Conservation (phyloP, 1,140 invertebrate species). For the Zaprionus davidi region DNA sequence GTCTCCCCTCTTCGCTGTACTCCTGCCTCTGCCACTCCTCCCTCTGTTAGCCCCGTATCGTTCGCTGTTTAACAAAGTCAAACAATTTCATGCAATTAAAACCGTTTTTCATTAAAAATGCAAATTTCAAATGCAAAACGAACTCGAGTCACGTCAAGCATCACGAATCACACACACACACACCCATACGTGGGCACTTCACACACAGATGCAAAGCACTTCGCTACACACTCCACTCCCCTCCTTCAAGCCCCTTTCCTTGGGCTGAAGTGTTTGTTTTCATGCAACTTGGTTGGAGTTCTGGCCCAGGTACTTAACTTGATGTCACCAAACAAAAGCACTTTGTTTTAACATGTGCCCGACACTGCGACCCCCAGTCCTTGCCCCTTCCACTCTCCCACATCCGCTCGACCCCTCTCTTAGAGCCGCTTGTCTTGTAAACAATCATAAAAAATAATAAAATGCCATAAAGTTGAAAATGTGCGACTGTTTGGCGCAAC, state of each 20-base stretch:
- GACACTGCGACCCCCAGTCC: conserved; percentile 33
- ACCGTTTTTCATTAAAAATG: conserved; percentile 82
- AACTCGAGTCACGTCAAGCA: conserved; percentile 79
- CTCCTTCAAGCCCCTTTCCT: neutral
- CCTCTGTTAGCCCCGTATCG: conserved; percentile 20
- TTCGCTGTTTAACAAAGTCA: conserved; percentile 77
- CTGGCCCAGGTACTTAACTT: conserved; percentile 77
- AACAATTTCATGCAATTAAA: conserved; percentile 82
- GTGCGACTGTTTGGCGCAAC: conserved; percentile 36
- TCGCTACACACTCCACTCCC: neutral
- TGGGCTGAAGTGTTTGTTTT: conserved; percentile 66
- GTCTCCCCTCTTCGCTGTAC: neutral
- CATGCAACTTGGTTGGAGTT: conserved; percentile 55
- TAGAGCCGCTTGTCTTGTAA: conserved; percentile 81
- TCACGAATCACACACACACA: conserved; percentile 40
- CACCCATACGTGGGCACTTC: conserved; percentile 17
- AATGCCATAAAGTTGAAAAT: conserved; percentile 74
- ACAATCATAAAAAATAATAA: conserved; percentile 83
- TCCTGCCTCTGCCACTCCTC: neutral
- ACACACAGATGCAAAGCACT: conserved; percentile 29
- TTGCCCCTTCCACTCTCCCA: neutral
- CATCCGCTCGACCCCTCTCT: conserved; percentile 11
- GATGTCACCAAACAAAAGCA: conserved; percentile 82
- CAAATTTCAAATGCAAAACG: conserved; percentile 81
- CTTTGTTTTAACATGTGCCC: conserved; percentile 79